phyloP scores from a whole-genome alignment of 2,113 vertebrate species.

The Hemibagrus wyckioides region DNA sequence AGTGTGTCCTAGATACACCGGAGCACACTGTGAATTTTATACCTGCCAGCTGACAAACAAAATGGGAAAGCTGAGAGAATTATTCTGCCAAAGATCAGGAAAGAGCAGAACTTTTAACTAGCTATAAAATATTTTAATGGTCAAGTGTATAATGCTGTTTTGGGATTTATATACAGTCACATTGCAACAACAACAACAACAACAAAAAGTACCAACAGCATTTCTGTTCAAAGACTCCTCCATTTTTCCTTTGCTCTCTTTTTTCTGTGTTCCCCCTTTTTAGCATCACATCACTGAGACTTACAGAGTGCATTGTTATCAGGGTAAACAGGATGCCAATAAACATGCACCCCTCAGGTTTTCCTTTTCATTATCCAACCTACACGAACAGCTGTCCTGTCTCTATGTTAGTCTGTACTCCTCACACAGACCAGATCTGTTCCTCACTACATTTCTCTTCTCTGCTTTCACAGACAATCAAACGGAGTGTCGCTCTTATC shows the following conservation, averaged over 20 bases:
- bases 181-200: not conserved
- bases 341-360: constrained; percentile 55
- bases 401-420: constrained; percentile 45
- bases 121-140: constrained; percentile 70
- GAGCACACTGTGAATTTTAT: not conserved
- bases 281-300: constrained; percentile 26
- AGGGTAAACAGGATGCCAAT: constrained; percentile 59
- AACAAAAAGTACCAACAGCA: not conserved
- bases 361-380: constrained; percentile 63
- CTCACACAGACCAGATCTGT: constrained; percentile 15
- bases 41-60: constrained; percentile 10
- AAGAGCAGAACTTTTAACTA: constrained; percentile 73
- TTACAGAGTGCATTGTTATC: constrained; percentile 65
- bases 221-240: constrained; percentile 34
- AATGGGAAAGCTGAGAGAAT: constrained; percentile 56
- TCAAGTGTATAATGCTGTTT: constrained; percentile 74
- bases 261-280: constrained; percentile 25
- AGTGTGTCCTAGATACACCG: not conserved
- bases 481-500: not conserved
- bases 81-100: constrained; percentile 71
- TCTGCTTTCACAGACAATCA: not conserved
- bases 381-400: constrained; percentile 41
- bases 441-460: constrained; percentile 25
- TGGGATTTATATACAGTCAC: constrained; percentile 65
- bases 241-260: constrained; percentile 38